Evolutionary conservation across 2,888 invertebrate genomes (phyloP).

Genomic region (Lydus trimaculatus): DNA sequence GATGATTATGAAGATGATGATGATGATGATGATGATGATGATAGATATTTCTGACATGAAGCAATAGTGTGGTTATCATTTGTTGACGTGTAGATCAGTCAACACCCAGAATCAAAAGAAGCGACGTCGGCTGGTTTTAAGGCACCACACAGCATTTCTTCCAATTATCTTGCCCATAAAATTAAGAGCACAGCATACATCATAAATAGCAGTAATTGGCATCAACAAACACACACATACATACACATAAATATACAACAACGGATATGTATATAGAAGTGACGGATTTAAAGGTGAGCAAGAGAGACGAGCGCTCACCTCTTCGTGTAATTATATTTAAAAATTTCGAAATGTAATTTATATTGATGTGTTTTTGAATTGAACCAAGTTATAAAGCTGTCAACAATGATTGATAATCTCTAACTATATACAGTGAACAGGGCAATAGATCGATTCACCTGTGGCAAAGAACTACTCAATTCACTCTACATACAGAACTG

Average conservation of each 20-base stretch:
- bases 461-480: constrained; percentile 24
- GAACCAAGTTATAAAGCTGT: constrained; percentile 55
- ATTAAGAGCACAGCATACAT: constrained; percentile 37
- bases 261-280: neutral
- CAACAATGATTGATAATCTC: constrained; percentile 54
- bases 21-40: neutral
- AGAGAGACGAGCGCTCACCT: constrained; percentile 40
- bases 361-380: constrained; percentile 54
- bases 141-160: constrained; percentile 11
- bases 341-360: constrained; percentile 53
- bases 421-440: constrained; percentile 47
- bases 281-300: neutral
- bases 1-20: neutral
- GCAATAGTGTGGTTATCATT: neutral
- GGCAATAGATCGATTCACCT: constrained; percentile 32
- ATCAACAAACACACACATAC: constrained; percentile 48
- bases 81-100: constrained; percentile 9
- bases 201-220: constrained; percentile 47
- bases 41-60: neutral
- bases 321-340: constrained; percentile 51
- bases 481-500: constrained; percentile 7
- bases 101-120: constrained; percentile 2
- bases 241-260: neutral
- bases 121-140: neutral
- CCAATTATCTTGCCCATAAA: constrained; percentile 37